Percentiles rank a stretch among this genome's conserved stretches.
These are phyloP conservation scores for Phalacrocorax carbo DNA, from an alignment of 2,113 vertebrate genomes.

Conservation along the genomic window DNA sequence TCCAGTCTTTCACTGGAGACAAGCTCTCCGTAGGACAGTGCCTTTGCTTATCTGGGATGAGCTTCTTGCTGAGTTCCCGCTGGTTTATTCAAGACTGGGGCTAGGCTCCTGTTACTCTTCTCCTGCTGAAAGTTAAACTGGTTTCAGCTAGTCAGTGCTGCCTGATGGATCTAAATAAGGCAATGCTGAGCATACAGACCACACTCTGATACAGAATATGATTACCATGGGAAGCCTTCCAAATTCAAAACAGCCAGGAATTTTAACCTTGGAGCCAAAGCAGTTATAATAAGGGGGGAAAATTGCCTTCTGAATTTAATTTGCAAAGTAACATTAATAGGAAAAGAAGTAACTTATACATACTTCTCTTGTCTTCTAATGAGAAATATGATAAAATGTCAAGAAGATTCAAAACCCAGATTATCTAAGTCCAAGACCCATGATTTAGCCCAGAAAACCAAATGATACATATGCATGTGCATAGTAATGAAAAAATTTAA, in stretches of 20 bases:
- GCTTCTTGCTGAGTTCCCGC: neutral
- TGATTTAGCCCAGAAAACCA: neutral
- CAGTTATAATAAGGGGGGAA: neutral
- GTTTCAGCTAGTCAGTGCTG: conserved; percentile 42
- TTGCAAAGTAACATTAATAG: neutral
- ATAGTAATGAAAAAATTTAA: neutral
- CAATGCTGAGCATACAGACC: neutral
- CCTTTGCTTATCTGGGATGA: conserved; percentile 12
- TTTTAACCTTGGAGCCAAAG: conserved; percentile 59
- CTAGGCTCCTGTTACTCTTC: conserved; percentile 23
- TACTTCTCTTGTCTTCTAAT: neutral
- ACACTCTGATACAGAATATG: conserved; percentile 26
- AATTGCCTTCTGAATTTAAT: conserved; percentile 35
- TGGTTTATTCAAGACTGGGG: neutral
- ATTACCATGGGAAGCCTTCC: conserved; percentile 49
- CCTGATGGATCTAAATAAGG: conserved; percentile 36
- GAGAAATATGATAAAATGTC: neutral
- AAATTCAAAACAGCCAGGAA: conserved; percentile 52
- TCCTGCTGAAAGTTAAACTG: conserved; percentile 28
- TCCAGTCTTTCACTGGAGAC: neutral
- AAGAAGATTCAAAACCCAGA: neutral
- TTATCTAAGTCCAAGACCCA: neutral
- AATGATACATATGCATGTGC: neutral
- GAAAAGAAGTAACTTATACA: neutral
- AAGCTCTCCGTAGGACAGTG: neutral